Evolutionary conservation across 2,888 invertebrate genomes (phyloP), one percentile per base, ranked within the genome.

Genomic region (Zootermopsis nevadensis): DNA sequence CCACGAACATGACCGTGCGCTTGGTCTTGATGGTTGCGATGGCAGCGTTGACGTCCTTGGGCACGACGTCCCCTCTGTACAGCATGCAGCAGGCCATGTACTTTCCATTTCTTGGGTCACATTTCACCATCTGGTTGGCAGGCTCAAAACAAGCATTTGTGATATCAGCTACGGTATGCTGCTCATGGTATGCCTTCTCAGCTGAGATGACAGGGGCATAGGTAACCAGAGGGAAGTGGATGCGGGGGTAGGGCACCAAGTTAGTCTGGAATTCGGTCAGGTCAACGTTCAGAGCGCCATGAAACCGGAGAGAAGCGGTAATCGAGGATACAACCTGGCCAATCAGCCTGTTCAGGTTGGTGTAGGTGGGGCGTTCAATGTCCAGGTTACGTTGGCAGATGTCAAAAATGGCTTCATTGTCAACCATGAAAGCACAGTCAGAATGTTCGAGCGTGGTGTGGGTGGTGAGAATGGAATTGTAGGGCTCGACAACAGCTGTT

Each of bases 311-410:
- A 15, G 90, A 91, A 22, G 91, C 91, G 4, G 90, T 91, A 84
- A 91, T 90, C 31, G 89, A 91, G 86, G 83, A 90, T 88, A 91
- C 90, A 82, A 92, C 91, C 87, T 92, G 92, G 33, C 91, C 91
- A 85, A 93, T 91, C 81, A 92, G 88, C 53, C 92, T 88, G 86
- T 93, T 93, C 84, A 93, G 87, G 87, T 93, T 92, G 77, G 91
- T 91, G 88, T 92, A 92, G 2, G 91, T 91, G 33, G 92, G 92
- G 35, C 92, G 88, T 82, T 90, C 91, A 85, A 91, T 90, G 87
- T 91, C 91, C 81, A 92, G 87, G 86, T 92, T 92, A n/a, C n/a
- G n/a, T n/a, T n/a, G n/a, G n/a, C n/a, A n/a, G n/a, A n/a, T n/a
- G n/a, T n/a, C n/a, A n/a, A n/a, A n/a, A n/a, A n/a, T n/a, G n/a